phyloP scores from a whole-genome alignment of 2,113 vertebrate genomes.

The Lota lota region DNA sequence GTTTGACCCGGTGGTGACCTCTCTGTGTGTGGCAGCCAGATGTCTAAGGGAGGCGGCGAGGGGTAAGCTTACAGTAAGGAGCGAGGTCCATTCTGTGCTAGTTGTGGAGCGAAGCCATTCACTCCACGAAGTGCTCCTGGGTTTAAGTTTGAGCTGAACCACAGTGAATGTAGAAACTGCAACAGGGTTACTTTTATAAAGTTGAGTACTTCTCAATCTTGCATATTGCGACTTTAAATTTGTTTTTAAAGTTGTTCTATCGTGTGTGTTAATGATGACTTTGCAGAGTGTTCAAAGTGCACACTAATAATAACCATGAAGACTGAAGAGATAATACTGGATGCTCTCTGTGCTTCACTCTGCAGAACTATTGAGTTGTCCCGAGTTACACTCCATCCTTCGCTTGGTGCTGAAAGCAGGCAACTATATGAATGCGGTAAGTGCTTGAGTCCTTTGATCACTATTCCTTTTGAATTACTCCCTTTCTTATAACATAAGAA shows the following conservation, averaged over 20 bases:
- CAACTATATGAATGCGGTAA: conserved; percentile 84
- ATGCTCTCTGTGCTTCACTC: conserved; percentile 24
- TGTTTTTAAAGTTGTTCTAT: not conserved
- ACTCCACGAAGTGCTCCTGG: conserved; percentile 7
- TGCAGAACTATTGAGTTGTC: conserved; percentile 78
- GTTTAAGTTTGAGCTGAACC: not conserved
- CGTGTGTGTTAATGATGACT: not conserved
- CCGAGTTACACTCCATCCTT: conserved; percentile 79
- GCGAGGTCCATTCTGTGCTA: conserved; percentile 9
- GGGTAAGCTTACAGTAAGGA: conserved; percentile 71
- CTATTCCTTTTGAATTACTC: not conserved
- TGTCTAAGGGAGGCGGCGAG: conserved; percentile 76
- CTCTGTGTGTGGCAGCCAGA: conserved; percentile 79
- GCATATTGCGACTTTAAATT: not conserved
- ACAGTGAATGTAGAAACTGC: conserved; percentile 3
- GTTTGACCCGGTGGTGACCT: conserved; percentile 79
- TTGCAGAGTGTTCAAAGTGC: too few relatives aligned
- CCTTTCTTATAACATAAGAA: conserved; percentile 24
- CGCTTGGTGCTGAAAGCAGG: conserved; percentile 80
- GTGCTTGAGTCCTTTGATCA: conserved; percentile 36
- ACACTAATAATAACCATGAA: not conserved
- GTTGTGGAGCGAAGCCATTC: conserved; percentile 4
- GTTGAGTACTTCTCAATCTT: not conserved
- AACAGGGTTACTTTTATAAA: not conserved
- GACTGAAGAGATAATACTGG: conserved; percentile 3